Evolutionary conservation across 2,888 invertebrate species (phyloP).

Genomic region (Microctonus aethiopoides): DNA sequence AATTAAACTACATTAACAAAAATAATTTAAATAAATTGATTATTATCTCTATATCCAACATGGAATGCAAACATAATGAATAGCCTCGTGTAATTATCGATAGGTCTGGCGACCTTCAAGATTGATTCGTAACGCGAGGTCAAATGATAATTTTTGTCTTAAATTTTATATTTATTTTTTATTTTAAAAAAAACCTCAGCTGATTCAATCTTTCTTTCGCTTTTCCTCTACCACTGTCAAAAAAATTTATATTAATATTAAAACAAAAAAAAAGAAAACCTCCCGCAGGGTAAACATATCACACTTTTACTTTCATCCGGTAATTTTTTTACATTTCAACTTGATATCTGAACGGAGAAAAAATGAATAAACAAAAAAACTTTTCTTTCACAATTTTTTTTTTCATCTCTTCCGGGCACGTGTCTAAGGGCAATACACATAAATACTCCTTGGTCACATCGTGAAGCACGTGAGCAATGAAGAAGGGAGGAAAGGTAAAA

Average conservation of each 20-base stretch:
- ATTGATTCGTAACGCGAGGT: slow-evolving; percentile 58
- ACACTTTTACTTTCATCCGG: neutral
- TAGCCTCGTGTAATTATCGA: slow-evolving; percentile 43
- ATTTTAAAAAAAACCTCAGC: neutral
- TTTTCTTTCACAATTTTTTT: neutral
- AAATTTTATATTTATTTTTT: neutral
- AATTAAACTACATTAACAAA: neutral
- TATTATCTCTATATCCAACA: slow-evolving; percentile 28
- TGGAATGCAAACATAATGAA: slow-evolving; percentile 41
- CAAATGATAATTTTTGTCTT: slow-evolving; percentile 49
- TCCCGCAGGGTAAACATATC: neutral
- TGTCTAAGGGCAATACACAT: neutral
- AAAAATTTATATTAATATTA: neutral
- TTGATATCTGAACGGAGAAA: neutral
- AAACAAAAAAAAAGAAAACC: neutral
- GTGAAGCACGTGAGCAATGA: neutral
- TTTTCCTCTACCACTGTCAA: neutral
- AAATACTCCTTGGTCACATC: neutral
- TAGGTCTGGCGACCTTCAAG: slow-evolving; percentile 55
- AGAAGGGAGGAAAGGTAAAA: neutral
- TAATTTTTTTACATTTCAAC: neutral
- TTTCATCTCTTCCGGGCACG: slow-evolving; percentile 7
- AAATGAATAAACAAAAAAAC: neutral
- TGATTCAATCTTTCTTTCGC: too few relatives aligned
- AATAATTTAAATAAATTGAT: neutral